Evolutionary conservation across 2,797 vertebrate genomes (phyloP), one percentile per base, ranked within the genome.

Genomic region (Lithobates pipiens): DNA sequence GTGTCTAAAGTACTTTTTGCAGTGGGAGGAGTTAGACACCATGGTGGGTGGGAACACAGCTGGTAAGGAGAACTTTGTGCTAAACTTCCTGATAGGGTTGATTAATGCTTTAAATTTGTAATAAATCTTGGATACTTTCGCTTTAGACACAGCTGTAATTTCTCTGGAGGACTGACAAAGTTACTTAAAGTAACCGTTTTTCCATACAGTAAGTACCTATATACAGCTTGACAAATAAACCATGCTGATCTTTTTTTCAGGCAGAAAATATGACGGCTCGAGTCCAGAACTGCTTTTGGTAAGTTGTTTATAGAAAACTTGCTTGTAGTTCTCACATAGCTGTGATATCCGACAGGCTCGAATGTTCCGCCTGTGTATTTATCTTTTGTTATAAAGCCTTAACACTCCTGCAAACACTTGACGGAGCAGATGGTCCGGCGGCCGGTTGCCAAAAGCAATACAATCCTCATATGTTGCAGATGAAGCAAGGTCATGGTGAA

Each of bases 371-470:
- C 74, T 83, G 82, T 76, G 65, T 83, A 80, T 85, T 80, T 85
- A 72, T 80, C 74, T 83, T 76, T 46, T 46, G 34, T 75, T 75
- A 44, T 75, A 67, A 21, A 69, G 42, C 27, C 39, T 50, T 50
- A 83, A 44, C 81, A 57, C 72, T 76, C 15, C 61, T 25, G 61
- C 5, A 57, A 76, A 36, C 72, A 76, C 42, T 67, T 76, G 42
- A 46, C 7, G 3, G 63, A 83, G n/a, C 76, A 77, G 76, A 77
- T 77, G 76, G 57, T 61, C 61, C 11, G 1, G 63, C 25, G 42
- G 65, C 42, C 42, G 29, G 11, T 44, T 77, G 82, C 82, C 82
- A 83, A 83, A 68, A 83, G 36, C 82, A 76, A 77, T 77, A 71
- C 21, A 54, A 25, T 76, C 10, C 82, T 70, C 63, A 61, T 23